phyloP scores from a whole-genome alignment of 2,797 vertebrate species.

The Gymnothorax javanicus region DNA sequence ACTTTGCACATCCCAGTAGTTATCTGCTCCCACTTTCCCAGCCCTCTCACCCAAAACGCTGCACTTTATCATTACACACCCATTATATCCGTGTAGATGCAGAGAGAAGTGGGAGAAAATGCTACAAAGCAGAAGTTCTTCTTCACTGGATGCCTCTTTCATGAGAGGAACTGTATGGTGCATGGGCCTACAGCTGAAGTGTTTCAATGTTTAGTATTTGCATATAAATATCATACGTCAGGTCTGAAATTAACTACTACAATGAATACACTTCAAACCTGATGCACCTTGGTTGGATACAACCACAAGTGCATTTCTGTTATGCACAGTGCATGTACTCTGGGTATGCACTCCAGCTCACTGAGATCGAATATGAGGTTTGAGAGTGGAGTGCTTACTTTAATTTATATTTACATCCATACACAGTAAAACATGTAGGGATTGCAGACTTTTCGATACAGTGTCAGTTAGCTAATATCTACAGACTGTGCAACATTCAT shows the following conservation, averaged over 20 bases:
- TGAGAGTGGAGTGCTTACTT: not conserved
- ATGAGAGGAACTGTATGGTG: not conserved
- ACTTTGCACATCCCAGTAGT: conserved; percentile 36
- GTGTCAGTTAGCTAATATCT: too few relatives aligned
- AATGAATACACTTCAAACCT: not conserved
- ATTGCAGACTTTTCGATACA: too few relatives aligned
- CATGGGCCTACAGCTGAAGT: not conserved
- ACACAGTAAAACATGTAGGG: too few relatives aligned
- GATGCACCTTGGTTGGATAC: not conserved
- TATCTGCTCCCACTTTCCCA: conserved; percentile 37
- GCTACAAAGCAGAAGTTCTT: conserved; percentile 26
- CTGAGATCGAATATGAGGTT: not conserved
- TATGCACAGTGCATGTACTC: too few relatives aligned
- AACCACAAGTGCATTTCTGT: not conserved
- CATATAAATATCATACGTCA: too few relatives aligned
- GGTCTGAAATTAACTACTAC: not conserved
- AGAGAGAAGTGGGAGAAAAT: conserved; percentile 17
- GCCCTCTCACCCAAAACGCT: conserved; percentile 32
- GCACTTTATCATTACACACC: conserved; percentile 37
- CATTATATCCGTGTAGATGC: conserved; percentile 39
- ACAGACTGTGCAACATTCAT: not conserved
- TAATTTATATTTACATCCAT: too few relatives aligned
- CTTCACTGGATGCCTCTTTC: conserved; percentile 34
- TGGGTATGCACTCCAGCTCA: too few relatives aligned
- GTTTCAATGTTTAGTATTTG: not conserved